A percentile compares a stretch with the other conserved stretches of the same genome.
phyloP scores from a whole-genome alignment of 2,113 vertebrate species.

The Amphiprion ocellaris region DNA sequence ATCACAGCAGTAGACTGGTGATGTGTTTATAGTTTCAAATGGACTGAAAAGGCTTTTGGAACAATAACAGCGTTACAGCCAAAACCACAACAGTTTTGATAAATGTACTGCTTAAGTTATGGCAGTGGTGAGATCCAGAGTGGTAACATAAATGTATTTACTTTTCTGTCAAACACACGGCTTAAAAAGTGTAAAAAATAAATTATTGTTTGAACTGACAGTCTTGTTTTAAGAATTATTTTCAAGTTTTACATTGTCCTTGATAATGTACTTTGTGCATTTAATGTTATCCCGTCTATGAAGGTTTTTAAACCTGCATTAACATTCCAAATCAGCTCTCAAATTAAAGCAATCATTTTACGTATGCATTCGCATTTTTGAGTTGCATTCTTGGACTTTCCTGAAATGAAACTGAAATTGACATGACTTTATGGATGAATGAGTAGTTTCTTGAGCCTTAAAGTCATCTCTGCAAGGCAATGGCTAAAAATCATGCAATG shows the following conservation, averaged over 20 bases:
- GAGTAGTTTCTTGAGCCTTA: neutral
- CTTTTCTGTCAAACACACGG: neutral
- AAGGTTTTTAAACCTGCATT: too few relatives aligned
- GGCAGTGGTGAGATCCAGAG: neutral
- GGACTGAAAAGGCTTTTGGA: constrained; percentile 26
- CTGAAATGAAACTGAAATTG: too few relatives aligned
- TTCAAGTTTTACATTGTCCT: too few relatives aligned
- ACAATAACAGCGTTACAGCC: neutral
- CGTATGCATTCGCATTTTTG: too few relatives aligned
- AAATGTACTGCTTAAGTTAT: neutral
- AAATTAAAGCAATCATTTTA: too few relatives aligned
- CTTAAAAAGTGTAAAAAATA: neutral
- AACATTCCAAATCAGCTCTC: too few relatives aligned
- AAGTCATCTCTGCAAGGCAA: neutral
- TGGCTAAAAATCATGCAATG: neutral
- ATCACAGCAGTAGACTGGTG: constrained; percentile 26
- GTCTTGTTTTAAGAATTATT: too few relatives aligned
- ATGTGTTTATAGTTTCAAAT: constrained; percentile 45
- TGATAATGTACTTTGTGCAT: too few relatives aligned
- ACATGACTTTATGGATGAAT: neutral
- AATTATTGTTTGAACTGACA: too few relatives aligned
- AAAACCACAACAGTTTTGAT: constrained; percentile 14
- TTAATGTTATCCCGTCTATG: too few relatives aligned
- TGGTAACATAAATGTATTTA: neutral
- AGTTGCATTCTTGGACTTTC: too few relatives aligned